A percentile compares a stretch with the other conserved stretches of the same genome.
Conservation (phyloP, 1,140 invertebrate genomes). For the Rhynchophorus ferrugineus region DNA sequence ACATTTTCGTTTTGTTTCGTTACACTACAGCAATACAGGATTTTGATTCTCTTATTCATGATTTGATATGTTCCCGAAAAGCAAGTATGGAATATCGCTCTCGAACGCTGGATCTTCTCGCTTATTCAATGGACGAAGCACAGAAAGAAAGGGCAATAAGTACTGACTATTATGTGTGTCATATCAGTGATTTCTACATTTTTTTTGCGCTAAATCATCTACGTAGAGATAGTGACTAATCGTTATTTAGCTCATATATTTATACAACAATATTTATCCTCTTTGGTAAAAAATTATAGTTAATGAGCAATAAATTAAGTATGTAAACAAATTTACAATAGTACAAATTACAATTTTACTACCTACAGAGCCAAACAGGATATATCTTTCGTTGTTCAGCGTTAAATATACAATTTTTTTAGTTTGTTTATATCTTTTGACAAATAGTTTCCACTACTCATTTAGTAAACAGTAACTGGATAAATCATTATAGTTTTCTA, state of each 20-base stretch:
- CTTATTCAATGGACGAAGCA: too few relatives aligned
- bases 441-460: slow-evolving; percentile 2
- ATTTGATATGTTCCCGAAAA: too few relatives aligned
- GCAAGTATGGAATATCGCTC: too few relatives aligned
- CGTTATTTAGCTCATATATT: slow-evolving; percentile 25
- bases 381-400: slow-evolving; percentile 25
- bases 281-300: slow-evolving; percentile 32
- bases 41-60: too few relatives aligned
- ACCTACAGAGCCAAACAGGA: slow-evolving; percentile 18
- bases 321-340: slow-evolving; percentile 19
- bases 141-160: slow-evolving; percentile 15
- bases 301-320: slow-evolving; percentile 29
- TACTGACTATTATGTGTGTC: slow-evolving; percentile 33
- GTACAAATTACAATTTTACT: slow-evolving; percentile 8
- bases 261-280: slow-evolving; percentile 32
- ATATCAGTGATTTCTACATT: slow-evolving; percentile 29
- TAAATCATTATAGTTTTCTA: too few relatives aligned
- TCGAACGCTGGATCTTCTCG: too few relatives aligned
- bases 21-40: too few relatives aligned
- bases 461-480: slow-evolving; percentile 5
- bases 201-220: slow-evolving; percentile 29
- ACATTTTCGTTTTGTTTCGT: too few relatives aligned
- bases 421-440: slow-evolving; percentile 2
- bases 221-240: slow-evolving; percentile 23
- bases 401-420: slow-evolving; percentile 4